Conservation (phyloP, 2,797 vertebrate genomes). For the Brachymystax lenok region DNA sequence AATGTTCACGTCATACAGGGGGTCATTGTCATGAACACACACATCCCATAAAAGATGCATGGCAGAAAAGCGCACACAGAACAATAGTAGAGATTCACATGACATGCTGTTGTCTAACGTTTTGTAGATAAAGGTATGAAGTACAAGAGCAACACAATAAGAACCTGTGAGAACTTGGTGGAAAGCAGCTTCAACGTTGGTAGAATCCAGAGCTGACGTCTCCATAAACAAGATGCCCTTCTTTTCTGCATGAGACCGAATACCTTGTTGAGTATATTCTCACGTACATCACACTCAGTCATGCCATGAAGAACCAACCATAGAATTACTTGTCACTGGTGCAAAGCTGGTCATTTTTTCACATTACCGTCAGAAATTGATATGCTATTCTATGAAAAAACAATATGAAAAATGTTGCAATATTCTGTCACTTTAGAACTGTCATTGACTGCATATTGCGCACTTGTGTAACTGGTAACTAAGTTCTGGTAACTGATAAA, state of each 20-base stretch:
- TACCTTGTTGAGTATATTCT: not conserved
- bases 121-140: not conserved
- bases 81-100: not conserved
- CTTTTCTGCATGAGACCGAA: slow-evolving; percentile 77
- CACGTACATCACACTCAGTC: not conserved
- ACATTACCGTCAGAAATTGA: no score
- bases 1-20: not conserved
- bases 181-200: slow-evolving; percentile 94
- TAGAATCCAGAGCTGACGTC: slow-evolving; percentile 93
- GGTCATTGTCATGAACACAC: not conserved
- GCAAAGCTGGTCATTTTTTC: not conserved
- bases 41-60: not conserved
- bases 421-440: no score
- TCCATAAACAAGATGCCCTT: slow-evolving; percentile 93
- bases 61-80: not conserved
- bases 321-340: not conserved
- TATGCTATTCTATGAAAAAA: no score
- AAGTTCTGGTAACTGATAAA: no score
- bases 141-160: not conserved
- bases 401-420: no score
- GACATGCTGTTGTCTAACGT: not conserved
- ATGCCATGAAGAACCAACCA: not conserved
- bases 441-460: no score
- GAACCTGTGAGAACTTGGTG: slow-evolving; percentile 92
- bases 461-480: no score